phyloP scores from a whole-genome alignment of 2,888 invertebrate species.

The Pomacea canaliculata region DNA sequence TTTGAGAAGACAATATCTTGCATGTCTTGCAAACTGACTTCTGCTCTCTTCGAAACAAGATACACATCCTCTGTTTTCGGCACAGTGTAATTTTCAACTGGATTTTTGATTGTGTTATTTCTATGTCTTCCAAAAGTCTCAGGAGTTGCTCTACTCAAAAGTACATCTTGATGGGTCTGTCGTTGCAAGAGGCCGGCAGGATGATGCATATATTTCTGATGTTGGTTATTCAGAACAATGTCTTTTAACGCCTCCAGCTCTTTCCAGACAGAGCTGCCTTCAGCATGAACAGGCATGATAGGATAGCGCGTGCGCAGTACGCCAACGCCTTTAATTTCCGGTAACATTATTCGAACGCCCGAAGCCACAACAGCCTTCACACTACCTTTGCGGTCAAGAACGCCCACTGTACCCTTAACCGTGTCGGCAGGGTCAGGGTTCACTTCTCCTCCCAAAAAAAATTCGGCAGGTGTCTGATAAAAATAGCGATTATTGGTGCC shows the following conservation, averaged over 20 bases:
- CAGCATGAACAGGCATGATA: constrained; percentile 54
- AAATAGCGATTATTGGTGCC: constrained; percentile 40
- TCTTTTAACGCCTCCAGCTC: constrained; percentile 45
- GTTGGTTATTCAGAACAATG: constrained; percentile 18
- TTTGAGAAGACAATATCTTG: background rate
- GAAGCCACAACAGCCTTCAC: constrained; percentile 43
- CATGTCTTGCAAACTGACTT: background rate
- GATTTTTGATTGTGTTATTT: too few species aligned
- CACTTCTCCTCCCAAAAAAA: constrained; percentile 44
- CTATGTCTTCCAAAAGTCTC: too few species aligned
- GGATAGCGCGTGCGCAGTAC: constrained; percentile 54
- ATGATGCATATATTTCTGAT: constrained; percentile 5
- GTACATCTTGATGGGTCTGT: too few species aligned
- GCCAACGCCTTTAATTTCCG: constrained; percentile 52
- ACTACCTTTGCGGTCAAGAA: constrained; percentile 30
- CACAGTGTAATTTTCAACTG: too few species aligned
- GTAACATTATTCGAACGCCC: constrained; percentile 37
- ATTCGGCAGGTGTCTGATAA: constrained; percentile 44
- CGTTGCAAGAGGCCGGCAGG: constrained; percentile 40
- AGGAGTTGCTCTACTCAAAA: too few species aligned
- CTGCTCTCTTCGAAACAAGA: background rate
- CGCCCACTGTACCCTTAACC: constrained; percentile 39
- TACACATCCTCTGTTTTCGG: too few species aligned
- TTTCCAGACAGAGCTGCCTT: constrained; percentile 49
- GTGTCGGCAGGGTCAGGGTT: constrained; percentile 44